phyloP scores from a whole-genome alignment of 1,140 invertebrate species.

The Drosophila melanica region DNA sequence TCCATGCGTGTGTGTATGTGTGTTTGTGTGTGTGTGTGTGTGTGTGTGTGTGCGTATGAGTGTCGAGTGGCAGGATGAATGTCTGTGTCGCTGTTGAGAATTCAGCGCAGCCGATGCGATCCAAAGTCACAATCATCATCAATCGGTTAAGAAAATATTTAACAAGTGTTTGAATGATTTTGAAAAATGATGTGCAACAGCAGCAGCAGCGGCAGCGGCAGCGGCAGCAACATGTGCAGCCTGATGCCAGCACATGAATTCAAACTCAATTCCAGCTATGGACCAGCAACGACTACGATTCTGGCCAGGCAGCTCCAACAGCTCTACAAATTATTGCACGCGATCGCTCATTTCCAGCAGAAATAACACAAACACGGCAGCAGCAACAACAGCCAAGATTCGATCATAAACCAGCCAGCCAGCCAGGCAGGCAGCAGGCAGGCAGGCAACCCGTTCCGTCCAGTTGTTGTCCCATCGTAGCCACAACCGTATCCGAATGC shows the following conservation, averaged over 20 bases:
- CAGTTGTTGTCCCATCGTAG: conserved; percentile 8
- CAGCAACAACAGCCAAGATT: conserved; percentile 50
- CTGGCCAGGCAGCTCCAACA: conserved; percentile 22
- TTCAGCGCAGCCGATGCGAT: conserved; percentile 32
- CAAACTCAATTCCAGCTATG: conserved; percentile 2
- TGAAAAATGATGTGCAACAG: conserved; percentile 80
- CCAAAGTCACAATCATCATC: conserved; percentile 77
- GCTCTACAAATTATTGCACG: conserved; percentile 82
- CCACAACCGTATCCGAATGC: conserved; percentile 48
- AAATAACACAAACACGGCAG: conserved; percentile 82
- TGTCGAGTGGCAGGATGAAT: conserved; percentile 64
- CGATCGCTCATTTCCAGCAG: conserved; percentile 82
- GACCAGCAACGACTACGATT: neutral
- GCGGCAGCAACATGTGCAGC: too few relatives aligned
- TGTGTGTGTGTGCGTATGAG: conserved; percentile 7
- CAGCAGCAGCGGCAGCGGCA: conserved; percentile 8
- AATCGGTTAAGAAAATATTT: conserved; percentile 83
- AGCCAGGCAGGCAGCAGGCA: conserved; percentile 15
- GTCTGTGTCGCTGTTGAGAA: conserved; percentile 25
- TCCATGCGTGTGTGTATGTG: neutral
- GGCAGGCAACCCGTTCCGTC: conserved; percentile 46
- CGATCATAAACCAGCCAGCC: conserved; percentile 43
- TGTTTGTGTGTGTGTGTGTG: neutral
- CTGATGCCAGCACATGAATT: conserved; percentile 2
- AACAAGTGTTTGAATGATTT: conserved; percentile 83